A percentile compares a stretch with the other conserved stretches of the same genome.
Evolutionary conservation across 2,797 vertebrate genomes (phyloP).

Genomic region (Menidia menidia): DNA sequence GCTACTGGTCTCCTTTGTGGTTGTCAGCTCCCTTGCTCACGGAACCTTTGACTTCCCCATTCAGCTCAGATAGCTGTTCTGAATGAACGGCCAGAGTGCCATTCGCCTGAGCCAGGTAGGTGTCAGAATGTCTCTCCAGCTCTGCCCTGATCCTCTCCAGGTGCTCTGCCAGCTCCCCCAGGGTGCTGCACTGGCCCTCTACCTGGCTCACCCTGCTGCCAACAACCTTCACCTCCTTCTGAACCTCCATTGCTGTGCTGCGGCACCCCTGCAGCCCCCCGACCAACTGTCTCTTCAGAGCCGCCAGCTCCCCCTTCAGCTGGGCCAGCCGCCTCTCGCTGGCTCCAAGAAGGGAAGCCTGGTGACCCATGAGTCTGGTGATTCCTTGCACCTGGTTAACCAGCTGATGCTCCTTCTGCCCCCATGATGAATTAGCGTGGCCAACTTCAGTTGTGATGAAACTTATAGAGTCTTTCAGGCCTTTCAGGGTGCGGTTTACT

Average conservation of each 20-base stretch:
- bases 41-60: conserved; percentile 88
- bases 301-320: conserved; percentile 89
- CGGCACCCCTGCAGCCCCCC: conserved; percentile 90
- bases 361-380: conserved; percentile 90
- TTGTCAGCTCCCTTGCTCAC: conserved; percentile 74
- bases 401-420: conserved; percentile 88
- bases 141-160: conserved; percentile 86
- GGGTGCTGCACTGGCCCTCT: conserved; percentile 86
- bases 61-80: conserved; percentile 88
- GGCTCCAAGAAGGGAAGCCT: conserved; percentile 88
- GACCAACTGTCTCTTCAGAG: conserved; percentile 86
- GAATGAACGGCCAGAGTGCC: conserved; percentile 87
- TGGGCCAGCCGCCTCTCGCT: conserved; percentile 90
- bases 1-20: conserved; percentile 78
- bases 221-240: conserved; percentile 87
- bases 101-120: conserved; percentile 89
- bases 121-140: conserved; percentile 86
- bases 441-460: conserved; percentile 88
- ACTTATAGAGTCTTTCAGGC: conserved; percentile 91
- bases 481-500: conserved; percentile 93
- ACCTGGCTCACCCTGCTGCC: conserved; percentile 88
- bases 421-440: conserved; percentile 88
- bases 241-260: conserved; percentile 84
- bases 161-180: conserved; percentile 84
- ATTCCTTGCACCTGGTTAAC: conserved; percentile 91